Evolutionary conservation across 1,140 invertebrate genomes (phyloP), one percentile per base, ranked within the genome.

Genomic region (Lucilia cuprina): DNA sequence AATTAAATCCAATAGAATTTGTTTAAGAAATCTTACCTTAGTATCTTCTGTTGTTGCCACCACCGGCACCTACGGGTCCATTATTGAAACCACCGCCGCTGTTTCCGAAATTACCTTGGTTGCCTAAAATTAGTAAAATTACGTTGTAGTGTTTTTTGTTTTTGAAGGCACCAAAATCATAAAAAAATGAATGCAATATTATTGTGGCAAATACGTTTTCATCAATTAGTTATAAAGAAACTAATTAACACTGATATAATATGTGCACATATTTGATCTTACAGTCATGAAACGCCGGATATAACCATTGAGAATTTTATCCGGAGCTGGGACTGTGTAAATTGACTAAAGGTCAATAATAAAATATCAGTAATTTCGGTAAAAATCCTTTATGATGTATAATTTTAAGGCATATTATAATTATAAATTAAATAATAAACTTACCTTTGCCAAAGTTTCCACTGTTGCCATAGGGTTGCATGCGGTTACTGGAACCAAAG

Each of bases 381-480:
- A 30, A 30, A 30, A 30, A 3, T 30, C 3, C 25, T 30, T 30
- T 2, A 30, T 30, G 1, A 30, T 30, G 3, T 30, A 30, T 2
- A 30, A 30, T 30, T 30, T 30, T 30, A 30, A 30, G 25, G 25
- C 25, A 30, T 30, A 30, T 3, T 2, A 30, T 30, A 30, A 30
- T 30, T 41, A 41, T 8, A 41, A 41, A 41, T 14, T 74, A 9
- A 35, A 65, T 49, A 10, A 5, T 75, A 25, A 74, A 84, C 84
- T 77, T 84, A 85, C 84, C 84, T 82, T 83, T 85, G 30, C 84
- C 84, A 21, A 85, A 85, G 30, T 84, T 85, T 17, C 83, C 77
- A 30, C 60, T 82, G 30, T 74, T 78, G 50, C 65, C 82, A 85
- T 94, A 95, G 87, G 95, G 95, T 84, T 94, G 93, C 87, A 88